Conservation (phyloP, 2,888 invertebrate genomes). For the Clostera curtula region DNA sequence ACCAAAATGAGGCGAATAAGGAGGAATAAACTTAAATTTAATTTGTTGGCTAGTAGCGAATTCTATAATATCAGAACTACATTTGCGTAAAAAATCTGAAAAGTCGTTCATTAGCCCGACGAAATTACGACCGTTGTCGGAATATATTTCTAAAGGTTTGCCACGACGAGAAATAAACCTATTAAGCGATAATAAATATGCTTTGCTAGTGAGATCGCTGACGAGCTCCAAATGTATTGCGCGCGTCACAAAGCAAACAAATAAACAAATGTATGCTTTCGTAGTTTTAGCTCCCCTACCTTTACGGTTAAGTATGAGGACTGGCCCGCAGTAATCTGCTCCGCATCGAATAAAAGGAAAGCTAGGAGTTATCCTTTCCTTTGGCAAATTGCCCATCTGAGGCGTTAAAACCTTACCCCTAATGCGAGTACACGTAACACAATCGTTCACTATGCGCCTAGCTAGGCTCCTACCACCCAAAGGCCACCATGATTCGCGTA, state of each 20-base stretch:
- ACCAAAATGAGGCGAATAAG: too few species aligned
- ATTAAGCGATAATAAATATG: constrained; percentile 3
- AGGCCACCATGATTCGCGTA: constrained; percentile 6
- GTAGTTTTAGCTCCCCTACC: constrained; percentile 4
- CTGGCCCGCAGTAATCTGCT: constrained; percentile 6
- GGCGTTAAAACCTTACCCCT: background rate
- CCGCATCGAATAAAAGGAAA: constrained; percentile 1
- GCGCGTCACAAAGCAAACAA: too few species aligned
- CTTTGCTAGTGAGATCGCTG: constrained; percentile 2
- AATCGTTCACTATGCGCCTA: background rate
- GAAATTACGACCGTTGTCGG: constrained; percentile 2
- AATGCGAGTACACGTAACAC: constrained; percentile 2
- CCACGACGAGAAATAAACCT: constrained; percentile 4
- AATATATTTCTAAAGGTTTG: constrained; percentile 4
- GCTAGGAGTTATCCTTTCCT: constrained; percentile 1
- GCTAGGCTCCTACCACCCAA: constrained; percentile 2
- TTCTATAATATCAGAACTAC: too few species aligned
- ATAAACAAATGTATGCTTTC: constrained; percentile 4
- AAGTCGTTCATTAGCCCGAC: constrained; percentile 1
- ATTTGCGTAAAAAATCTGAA: background rate
- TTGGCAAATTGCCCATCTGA: constrained; percentile 2
- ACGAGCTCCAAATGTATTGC: constrained; percentile 7
- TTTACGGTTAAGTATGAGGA: constrained; percentile 3
- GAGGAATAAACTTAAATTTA: too few species aligned
- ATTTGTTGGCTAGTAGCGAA: too few species aligned